These are phyloP conservation scores for Zaprionus lachaisei DNA, from an alignment of 1,140 invertebrate species.

Conservation along the genomic window DNA sequence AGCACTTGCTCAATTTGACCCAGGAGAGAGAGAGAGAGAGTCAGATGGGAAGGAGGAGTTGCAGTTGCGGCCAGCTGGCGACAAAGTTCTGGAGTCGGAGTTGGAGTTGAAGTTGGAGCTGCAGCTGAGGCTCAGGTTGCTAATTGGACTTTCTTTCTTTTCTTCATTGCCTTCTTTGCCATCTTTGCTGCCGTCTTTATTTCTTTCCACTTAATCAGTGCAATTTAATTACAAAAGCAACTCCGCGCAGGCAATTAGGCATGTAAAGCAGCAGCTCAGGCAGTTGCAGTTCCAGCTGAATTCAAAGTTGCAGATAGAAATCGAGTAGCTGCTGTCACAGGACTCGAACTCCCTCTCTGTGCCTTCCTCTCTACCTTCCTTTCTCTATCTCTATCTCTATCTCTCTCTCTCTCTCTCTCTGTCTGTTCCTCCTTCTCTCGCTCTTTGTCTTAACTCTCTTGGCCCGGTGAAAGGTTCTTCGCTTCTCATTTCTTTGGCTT, in stretches of 20 bases:
- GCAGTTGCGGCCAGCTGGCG: constrained; percentile 21
- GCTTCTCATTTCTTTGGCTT: constrained; percentile 54
- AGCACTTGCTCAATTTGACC: constrained; percentile 80
- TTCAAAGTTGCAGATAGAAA: constrained; percentile 51
- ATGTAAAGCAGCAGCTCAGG: constrained; percentile 66
- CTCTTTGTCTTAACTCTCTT: neutral
- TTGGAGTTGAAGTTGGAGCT: too few species aligned
- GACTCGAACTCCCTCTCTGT: constrained; percentile 25
- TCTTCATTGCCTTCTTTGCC: neutral
- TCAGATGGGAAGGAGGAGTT: constrained; percentile 15
- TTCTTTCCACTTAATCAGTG: constrained; percentile 71
- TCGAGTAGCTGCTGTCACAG: constrained; percentile 43
- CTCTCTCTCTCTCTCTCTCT: neutral
- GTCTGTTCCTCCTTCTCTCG: neutral
- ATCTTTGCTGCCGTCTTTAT: constrained; percentile 8
- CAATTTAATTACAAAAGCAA: constrained; percentile 74
- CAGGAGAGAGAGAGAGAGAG: constrained; percentile 33
- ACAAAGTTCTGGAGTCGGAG: constrained; percentile 33
- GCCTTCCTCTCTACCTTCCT: neutral
- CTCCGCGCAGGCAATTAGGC: constrained; percentile 66
- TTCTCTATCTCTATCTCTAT: neutral
- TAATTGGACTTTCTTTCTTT: constrained; percentile 73
- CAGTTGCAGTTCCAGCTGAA: neutral
- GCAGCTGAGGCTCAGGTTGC: constrained; percentile 19
- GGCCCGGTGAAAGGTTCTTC: constrained; percentile 69